Evolutionary conservation across 2,888 invertebrate species (phyloP), one percentile per base, ranked within the genome.

Genomic region (Campaea margaritaria): DNA sequence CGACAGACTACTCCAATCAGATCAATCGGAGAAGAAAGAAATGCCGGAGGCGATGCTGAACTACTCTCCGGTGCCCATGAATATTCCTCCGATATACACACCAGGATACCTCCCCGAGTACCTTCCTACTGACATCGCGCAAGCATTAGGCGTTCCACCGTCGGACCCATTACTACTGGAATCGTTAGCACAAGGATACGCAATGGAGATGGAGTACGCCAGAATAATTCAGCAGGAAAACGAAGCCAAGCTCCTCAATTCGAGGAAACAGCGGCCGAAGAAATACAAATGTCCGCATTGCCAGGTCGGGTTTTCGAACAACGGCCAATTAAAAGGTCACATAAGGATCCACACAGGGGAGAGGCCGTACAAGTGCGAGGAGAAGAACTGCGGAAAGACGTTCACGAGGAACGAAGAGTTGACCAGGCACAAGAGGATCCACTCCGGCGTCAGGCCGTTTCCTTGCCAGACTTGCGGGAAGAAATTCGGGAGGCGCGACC

Each of bases 261-360:
- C 95, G 0, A 93, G 95, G 67, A 96, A 97, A 75, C 95, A 96
- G 71, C 93, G 97, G 0, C 98, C 98, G 0, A 97, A 97, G 86
- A 97, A 97, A 78, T 98, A 98, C 86, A 95, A 97, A 70, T 98
- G 99, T 76, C 96, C 96, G 0, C 96, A 97, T 75, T 98, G 98
- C 79, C 95, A 96, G 71, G 97, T 97, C 0, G 97, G 97, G 0
- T 98, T 98, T 83, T 97, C 97, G n/a, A 98, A 98, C 83, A 98
- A 97, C 83, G 98, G 98, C 0, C 98, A 98, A 74, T 89, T 98
- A 0, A 97, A 96, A 82, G 98, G 98, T 13, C 98, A 98, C 79
- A 95, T 97, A n/a, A 91, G 98, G 58, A 98, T 97, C 55, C 98
- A 98, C 77, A 97, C 97, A 38, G 97, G 97, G 88, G 98, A 98